Evolutionary conservation across 2,113 vertebrate genomes (phyloP).

Genomic region (Monopterus albus): DNA sequence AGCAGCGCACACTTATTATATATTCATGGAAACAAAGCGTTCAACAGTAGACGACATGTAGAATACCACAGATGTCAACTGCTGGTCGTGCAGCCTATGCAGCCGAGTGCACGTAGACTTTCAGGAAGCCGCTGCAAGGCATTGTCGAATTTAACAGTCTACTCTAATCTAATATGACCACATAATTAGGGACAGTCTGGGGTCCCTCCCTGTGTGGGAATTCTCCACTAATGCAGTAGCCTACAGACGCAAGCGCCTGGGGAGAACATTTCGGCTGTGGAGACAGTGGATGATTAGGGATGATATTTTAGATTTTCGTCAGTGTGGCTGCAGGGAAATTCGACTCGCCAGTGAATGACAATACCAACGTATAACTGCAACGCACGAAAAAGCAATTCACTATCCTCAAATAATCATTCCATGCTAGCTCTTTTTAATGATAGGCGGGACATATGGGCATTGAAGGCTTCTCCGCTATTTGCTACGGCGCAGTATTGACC

Average conservation of each 20-base stretch:
- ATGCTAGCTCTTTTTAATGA: too few relatives aligned
- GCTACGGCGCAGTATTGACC: neutral
- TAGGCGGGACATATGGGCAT: too few relatives aligned
- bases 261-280: neutral
- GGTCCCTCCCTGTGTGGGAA: neutral
- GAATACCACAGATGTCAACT: neutral
- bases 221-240: neutral
- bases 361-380: neutral
- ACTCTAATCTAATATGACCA: neutral
- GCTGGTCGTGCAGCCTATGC: neutral
- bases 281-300: neutral
- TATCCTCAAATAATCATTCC: neutral
- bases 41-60: neutral
- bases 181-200: neutral
- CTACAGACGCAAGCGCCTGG: neutral
- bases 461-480: too few relatives aligned
- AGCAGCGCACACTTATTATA: neutral
- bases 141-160: too few relatives aligned
- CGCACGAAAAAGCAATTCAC: neutral
- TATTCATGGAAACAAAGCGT: conserved; percentile 1
- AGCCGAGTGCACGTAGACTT: neutral
- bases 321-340: too few relatives aligned
- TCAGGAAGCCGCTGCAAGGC: neutral
- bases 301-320: neutral
- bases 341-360: neutral